These are phyloP conservation scores for Platyscapa corneri DNA, from an alignment of 1,140 invertebrate genomes.

Conservation along the genomic window DNA sequence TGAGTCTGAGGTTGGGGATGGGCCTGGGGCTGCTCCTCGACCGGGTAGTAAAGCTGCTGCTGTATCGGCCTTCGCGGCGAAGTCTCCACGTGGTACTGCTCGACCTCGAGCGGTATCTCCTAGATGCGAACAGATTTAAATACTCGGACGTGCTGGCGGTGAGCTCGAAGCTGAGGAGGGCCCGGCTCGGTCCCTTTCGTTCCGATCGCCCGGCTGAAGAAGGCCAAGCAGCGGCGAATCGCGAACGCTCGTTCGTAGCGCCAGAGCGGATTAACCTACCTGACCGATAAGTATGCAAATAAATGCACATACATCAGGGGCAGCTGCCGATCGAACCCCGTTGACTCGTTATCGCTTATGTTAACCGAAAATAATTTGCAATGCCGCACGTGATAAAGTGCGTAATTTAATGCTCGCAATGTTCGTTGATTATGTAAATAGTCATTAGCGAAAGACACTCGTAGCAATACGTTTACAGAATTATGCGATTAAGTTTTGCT, in stretches of 20 bases:
- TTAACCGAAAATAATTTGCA: neutral
- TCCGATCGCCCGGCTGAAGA: too few species aligned
- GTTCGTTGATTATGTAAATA: neutral
- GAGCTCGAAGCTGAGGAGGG: too few species aligned
- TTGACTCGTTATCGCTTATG: too few species aligned
- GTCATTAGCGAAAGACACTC: neutral
- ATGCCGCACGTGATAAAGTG: neutral
- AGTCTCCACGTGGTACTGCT: constrained; percentile 72
- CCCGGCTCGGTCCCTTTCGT: too few species aligned
- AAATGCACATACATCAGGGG: neutral
- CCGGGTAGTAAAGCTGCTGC: neutral
- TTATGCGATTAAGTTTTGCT: too few species aligned
- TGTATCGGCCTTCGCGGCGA: constrained; percentile 55
- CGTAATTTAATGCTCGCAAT: neutral
- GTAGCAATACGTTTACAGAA: too few species aligned
- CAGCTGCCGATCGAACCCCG: too few species aligned
- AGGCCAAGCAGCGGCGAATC: too few species aligned
- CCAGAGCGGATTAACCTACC: too few species aligned
- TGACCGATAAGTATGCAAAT: neutral
- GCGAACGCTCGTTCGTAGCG: too few species aligned
- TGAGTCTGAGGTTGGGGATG: neutral
- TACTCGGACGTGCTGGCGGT: too few species aligned
- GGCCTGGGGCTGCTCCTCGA: neutral
- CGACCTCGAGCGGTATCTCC: constrained; percentile 51
- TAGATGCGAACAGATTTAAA: neutral